Conservation (phyloP, 2,113 vertebrate species). For the Nothocercus julius region DNA sequence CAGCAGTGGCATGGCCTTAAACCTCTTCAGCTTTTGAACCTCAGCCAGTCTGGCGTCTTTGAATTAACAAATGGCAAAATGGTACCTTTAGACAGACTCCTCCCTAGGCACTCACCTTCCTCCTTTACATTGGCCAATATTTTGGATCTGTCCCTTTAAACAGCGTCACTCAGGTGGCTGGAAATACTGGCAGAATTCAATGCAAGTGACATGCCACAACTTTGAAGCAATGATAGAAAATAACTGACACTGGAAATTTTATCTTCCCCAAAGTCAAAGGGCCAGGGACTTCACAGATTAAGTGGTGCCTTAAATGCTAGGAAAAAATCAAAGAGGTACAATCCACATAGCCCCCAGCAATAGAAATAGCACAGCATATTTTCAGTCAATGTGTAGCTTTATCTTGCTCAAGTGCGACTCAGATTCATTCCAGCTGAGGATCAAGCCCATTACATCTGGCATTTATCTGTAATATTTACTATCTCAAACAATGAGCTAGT, state of each 20-base stretch:
- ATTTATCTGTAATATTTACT: neutral
- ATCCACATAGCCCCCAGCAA: neutral
- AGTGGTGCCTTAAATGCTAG: neutral
- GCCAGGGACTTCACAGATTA: neutral
- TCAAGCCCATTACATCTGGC: neutral
- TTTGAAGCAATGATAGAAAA: neutral
- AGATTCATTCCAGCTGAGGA: neutral
- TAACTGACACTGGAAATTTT: neutral
- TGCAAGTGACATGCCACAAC: neutral
- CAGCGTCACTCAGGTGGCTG: neutral
- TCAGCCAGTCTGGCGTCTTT: neutral
- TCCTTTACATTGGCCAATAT: neutral
- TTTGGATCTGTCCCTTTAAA: neutral
- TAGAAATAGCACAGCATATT: neutral
- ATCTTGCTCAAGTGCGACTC: neutral
- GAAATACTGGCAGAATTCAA: neutral
- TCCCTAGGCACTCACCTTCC: neutral
- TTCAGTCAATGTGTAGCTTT: neutral
- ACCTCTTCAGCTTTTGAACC: neutral
- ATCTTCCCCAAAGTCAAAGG: neutral
- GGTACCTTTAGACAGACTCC: neutral
- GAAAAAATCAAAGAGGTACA: neutral
- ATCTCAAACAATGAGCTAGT: neutral
- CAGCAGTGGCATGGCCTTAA: conserved; percentile 73
- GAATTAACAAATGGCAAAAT: neutral